Evolutionary conservation across 2,888 invertebrate species (phyloP).

Genomic region (Agrochola litura): DNA sequence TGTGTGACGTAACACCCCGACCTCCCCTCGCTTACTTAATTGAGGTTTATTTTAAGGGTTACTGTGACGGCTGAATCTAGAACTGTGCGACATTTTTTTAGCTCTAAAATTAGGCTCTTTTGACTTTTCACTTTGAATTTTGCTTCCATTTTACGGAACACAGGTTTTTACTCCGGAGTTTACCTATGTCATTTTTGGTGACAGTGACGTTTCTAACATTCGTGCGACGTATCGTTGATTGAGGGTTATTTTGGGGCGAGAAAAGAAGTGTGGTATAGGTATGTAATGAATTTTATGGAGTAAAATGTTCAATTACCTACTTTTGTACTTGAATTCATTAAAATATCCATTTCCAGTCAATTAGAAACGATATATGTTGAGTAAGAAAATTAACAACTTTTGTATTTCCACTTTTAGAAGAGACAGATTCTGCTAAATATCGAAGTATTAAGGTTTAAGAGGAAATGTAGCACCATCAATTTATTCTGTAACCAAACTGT

Average conservation of each 20-base stretch:
- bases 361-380: neutral
- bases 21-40: slow-evolving; percentile 55
- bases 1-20: slow-evolving; percentile 57
- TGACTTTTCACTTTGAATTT: slow-evolving; percentile 29
- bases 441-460: too few relatives aligned
- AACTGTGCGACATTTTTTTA: slow-evolving; percentile 16
- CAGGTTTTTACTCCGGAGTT: slow-evolving; percentile 40
- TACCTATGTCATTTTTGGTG: slow-evolving; percentile 50
- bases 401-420: neutral
- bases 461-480: too few relatives aligned
- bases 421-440: neutral
- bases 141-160: slow-evolving; percentile 34
- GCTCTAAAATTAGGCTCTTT: slow-evolving; percentile 14
- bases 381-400: neutral
- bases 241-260: slow-evolving; percentile 27
- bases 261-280: neutral
- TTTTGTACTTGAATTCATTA: neutral
- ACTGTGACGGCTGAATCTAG: slow-evolving; percentile 19
- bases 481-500: neutral
- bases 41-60: slow-evolving; percentile 56
- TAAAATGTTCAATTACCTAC: neutral
- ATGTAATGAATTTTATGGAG: neutral
- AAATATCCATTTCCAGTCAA: neutral
- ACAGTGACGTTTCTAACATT: slow-evolving; percentile 35
- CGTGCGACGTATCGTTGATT: slow-evolving; percentile 24